These are phyloP conservation scores for Ginglymostoma cirratum DNA, from an alignment of 2,113 vertebrate genomes.

Conservation along the genomic window DNA sequence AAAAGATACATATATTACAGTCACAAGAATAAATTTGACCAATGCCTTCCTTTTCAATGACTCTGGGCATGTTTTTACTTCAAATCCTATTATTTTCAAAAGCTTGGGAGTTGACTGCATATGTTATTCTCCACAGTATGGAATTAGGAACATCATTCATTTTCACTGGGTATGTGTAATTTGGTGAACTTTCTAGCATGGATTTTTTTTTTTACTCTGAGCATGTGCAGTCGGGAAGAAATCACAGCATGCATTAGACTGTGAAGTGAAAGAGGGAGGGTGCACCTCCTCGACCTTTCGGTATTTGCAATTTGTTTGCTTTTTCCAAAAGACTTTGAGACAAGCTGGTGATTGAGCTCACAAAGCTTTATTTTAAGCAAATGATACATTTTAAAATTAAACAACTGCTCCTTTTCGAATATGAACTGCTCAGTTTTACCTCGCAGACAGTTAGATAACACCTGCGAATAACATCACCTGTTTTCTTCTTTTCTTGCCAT, in stretches of 20 bases:
- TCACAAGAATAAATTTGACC: background rate
- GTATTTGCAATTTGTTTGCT: background rate
- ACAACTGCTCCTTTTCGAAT: constrained; percentile 31
- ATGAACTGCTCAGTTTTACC: constrained; percentile 32
- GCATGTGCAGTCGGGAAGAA: background rate
- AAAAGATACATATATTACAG: background rate
- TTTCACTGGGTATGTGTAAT: background rate
- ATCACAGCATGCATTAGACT: background rate
- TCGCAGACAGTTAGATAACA: constrained; percentile 17
- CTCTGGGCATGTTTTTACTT: background rate
- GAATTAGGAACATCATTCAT: background rate
- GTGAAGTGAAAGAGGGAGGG: background rate
- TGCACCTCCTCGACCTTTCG: background rate
- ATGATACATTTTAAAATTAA: constrained; percentile 19
- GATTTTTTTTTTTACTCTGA: background rate
- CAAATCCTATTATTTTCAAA: background rate
- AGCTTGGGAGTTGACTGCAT: background rate
- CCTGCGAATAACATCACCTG: constrained; percentile 34
- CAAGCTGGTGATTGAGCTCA: background rate
- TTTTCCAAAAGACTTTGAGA: constrained; percentile 5
- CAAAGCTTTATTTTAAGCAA: constrained; percentile 14
- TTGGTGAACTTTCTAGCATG: background rate
- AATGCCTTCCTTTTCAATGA: background rate
- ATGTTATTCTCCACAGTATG: background rate
- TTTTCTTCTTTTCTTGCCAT: constrained; percentile 27